Evolutionary conservation across 2,888 invertebrate genomes (phyloP), one percentile per base, ranked within the genome.

Genomic region (Mimachlamys varia): DNA sequence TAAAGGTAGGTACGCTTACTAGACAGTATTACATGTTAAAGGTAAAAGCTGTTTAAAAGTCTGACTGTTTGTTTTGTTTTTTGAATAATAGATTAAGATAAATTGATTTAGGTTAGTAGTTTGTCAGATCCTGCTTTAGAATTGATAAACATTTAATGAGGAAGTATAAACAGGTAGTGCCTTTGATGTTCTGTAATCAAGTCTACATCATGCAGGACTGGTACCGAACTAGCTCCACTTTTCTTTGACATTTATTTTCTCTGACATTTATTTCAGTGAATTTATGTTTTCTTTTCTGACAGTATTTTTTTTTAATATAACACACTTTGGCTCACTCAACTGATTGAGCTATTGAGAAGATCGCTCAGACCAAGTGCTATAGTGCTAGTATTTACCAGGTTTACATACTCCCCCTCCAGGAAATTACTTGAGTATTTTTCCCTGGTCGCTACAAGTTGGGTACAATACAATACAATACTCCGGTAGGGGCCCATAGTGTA

Each of bases 91-190:
- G 33, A 76, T 76, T 33, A 27, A 76, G 33, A 76, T 76, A 15
- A 33, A 76, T 27, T 27, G 76, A 76, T 76, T 76, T 76, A 76
- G 33, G 33, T 76, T 12, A 76, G 33, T 0, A 15, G 76, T 76
- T 76, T 76, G 76, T 76, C 76, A 76, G 76, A 33, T 76, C 33
- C 76, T 76, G 33, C 33, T 27, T 33, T 76, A 15, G 76, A 76
- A 76, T 76, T 76, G 2, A 33, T 76, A 33, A 76, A 76, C 76
- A 76, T 76, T 76, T 76, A 76, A 76, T 33, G 62, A 62, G n/a
- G 62, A 33, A 33, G 27, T 33, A 12, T 27, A 76, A 22, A 33
- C 76, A 10, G 27, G 76, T 33, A 0, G 76, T 5, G 7, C 0
- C 76, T 33, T 27, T 76, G 33, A 76, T 76, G 76, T 76, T 33